Conservation (phyloP, 2,113 vertebrate genomes). For the Sinocyclocheilus anshuiensis region DNA sequence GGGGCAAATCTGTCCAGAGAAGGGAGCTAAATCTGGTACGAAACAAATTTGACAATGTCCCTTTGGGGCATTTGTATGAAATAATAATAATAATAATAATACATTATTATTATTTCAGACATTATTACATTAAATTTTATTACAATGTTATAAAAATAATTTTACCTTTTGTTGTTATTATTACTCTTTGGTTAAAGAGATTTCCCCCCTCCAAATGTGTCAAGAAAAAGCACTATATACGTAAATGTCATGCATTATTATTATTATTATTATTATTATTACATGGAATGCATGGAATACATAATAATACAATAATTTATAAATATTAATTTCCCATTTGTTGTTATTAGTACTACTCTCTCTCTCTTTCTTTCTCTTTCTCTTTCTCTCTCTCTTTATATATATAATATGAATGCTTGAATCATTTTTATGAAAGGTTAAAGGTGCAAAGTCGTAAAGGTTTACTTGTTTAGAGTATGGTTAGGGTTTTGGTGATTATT, state of each 20-base stretch:
- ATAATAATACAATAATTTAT: too few relatives aligned
- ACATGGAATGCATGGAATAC: too few relatives aligned
- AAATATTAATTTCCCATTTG: too few relatives aligned
- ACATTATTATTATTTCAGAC: too few relatives aligned
- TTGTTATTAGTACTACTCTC: too few relatives aligned
- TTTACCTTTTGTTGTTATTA: not conserved
- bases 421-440: not conserved
- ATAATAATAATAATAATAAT: not conserved
- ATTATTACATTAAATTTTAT: not conserved
- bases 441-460: too few relatives aligned
- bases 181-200: not conserved
- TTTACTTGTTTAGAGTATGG: not conserved
- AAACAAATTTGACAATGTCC: not conserved
- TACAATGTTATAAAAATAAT: not conserved
- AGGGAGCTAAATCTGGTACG: not conserved
- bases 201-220: too few relatives aligned
- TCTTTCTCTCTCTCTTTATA: too few relatives aligned
- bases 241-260: not conserved
- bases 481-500: not conserved
- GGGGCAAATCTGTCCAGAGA: not conserved
- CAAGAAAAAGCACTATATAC: too few relatives aligned
- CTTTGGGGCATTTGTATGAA: not conserved
- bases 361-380: too few relatives aligned
- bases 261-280: not conserved
- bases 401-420: not conserved